Percentiles rank a stretch among this genome's conserved stretches.
Conservation (phyloP, 2,113 vertebrate genomes). For the Boleophthalmus pectinirostris region DNA sequence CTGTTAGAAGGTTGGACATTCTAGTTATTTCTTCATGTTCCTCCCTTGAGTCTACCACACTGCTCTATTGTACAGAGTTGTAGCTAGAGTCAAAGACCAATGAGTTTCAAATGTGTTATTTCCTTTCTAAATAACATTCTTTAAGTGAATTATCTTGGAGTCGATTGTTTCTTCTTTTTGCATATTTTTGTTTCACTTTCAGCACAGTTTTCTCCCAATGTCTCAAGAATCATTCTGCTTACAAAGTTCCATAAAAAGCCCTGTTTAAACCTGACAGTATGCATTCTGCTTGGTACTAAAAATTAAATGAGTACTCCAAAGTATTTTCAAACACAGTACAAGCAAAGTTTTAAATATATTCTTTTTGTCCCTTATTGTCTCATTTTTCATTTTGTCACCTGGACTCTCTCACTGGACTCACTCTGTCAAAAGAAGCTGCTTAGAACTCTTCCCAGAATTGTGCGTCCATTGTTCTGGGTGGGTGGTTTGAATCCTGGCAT, state of each 20-base stretch:
- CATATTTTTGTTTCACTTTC: not conserved
- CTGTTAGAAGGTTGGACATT: too few relatives aligned
- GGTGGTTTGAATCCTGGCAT: not conserved
- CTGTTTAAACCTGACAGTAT: not conserved
- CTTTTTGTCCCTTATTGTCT: not conserved
- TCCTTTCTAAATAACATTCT: too few relatives aligned
- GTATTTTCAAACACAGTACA: too few relatives aligned
- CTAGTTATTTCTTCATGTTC: too few relatives aligned
- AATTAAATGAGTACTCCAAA: too few relatives aligned
- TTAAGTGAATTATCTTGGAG: too few relatives aligned
- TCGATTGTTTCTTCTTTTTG: not conserved
- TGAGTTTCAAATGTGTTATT: not conserved
- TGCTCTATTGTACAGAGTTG: too few relatives aligned
- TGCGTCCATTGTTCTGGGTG: conserved; percentile 29
- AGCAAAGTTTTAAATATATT: not conserved
- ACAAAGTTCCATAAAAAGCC: not conserved
- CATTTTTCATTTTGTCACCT: conserved; percentile 12
- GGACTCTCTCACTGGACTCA: not conserved
- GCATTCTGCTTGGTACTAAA: too few relatives aligned
- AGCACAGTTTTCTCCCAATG: not conserved
- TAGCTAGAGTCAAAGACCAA: not conserved
- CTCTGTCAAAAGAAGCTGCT: conserved; percentile 24
- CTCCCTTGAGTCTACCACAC: too few relatives aligned
- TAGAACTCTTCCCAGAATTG: conserved; percentile 28
- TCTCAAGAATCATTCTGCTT: not conserved